A percentile compares a stretch with the other conserved stretches of the same genome.
These are phyloP conservation scores for Orthosia gracilis DNA, from an alignment of 2,888 invertebrate genomes.

Conservation along the genomic window DNA sequence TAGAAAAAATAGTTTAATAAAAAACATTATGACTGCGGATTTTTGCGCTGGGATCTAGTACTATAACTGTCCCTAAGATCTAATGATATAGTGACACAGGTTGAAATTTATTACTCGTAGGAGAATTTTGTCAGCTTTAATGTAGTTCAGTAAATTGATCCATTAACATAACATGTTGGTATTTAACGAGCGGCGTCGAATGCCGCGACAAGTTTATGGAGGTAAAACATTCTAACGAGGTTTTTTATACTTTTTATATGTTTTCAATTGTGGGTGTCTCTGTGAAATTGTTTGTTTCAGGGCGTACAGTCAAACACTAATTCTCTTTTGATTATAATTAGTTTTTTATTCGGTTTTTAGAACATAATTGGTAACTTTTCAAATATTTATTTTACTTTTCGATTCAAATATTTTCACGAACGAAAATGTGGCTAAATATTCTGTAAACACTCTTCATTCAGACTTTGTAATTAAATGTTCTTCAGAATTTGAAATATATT, in stretches of 20 bases:
- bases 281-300: constrained; percentile 27
- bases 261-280: constrained; percentile 32
- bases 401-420: background rate
- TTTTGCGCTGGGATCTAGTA: no score
- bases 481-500: background rate
- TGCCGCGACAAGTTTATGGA: constrained; percentile 48
- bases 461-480: background rate
- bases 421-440: background rate
- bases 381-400: background rate
- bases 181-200: constrained; percentile 34
- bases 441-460: background rate
- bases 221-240: constrained; percentile 56
- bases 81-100: constrained; percentile 6
- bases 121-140: constrained; percentile 27
- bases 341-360: background rate
- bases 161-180: constrained; percentile 44
- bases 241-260: constrained; percentile 45
- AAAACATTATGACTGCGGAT: no score
- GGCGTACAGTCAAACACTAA: constrained; percentile 27
- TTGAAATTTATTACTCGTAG: constrained; percentile 30
- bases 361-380: background rate
- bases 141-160: constrained; percentile 38
- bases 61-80: no score
- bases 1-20: no score
- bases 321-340: background rate